Conservation (phyloP, 2,888 invertebrate species). For the Aproaerema taeniolella region DNA sequence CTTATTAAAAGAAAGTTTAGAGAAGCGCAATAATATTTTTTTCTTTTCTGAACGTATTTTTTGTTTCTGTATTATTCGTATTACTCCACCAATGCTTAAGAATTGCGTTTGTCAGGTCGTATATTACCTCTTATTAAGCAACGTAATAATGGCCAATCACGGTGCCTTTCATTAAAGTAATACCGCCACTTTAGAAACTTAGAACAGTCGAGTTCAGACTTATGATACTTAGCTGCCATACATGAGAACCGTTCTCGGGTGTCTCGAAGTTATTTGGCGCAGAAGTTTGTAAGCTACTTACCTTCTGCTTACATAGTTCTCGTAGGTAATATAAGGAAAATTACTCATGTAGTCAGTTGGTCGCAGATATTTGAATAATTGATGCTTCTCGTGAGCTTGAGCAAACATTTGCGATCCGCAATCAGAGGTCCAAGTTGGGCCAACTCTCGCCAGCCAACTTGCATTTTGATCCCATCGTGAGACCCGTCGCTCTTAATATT, state of each 20-base stretch:
- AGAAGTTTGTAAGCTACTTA: slow-evolving; percentile 69
- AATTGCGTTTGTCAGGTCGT: no score
- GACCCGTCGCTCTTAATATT: no score
- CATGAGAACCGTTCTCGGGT: slow-evolving; percentile 36
- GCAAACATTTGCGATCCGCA: slow-evolving; percentile 64
- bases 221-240: slow-evolving; percentile 41
- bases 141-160: slow-evolving; percentile 40
- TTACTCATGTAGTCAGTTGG: slow-evolving; percentile 49
- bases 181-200: slow-evolving; percentile 36
- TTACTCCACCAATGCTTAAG: no score
- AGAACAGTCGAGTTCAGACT: slow-evolving; percentile 26
- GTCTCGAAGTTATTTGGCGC: slow-evolving; percentile 49
- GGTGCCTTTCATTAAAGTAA: slow-evolving; percentile 54
- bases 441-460: slow-evolving; percentile 25
- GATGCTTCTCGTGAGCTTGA: slow-evolving; percentile 56
- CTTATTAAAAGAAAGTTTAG: no score
- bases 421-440: slow-evolving; percentile 59
- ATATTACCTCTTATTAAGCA: no score
- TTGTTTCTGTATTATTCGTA: no score
- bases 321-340: slow-evolving; percentile 59
- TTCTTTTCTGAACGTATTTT: no score
- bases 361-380: slow-evolving; percentile 68
- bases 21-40: no score
- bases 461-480: slow-evolving; percentile 9
- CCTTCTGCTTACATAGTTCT: slow-evolving; percentile 53